A percentile compares a stretch with the other conserved stretches of the same genome.
These are phyloP conservation scores for Adela reaumurella DNA, from an alignment of 2,888 invertebrate genomes.

Conservation along the genomic window DNA sequence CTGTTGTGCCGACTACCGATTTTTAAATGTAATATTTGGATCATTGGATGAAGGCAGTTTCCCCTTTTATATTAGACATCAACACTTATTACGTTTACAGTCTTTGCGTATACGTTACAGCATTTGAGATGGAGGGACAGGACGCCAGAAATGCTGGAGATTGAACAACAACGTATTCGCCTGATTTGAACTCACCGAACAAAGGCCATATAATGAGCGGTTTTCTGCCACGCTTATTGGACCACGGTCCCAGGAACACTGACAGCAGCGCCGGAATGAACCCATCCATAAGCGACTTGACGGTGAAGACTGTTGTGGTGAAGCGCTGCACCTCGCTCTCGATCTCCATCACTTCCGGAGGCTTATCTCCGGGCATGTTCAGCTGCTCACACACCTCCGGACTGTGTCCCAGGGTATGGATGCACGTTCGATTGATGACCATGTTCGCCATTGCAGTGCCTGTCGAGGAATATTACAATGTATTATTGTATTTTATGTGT, in stretches of 20 bases:
- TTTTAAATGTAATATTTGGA: too few species aligned
- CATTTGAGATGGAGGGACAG: too few species aligned
- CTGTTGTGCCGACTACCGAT: too few species aligned
- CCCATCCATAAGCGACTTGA: neutral
- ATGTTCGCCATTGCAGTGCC: too few species aligned
- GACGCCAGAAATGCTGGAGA: too few species aligned
- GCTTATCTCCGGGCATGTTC: neutral
- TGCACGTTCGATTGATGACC: neutral
- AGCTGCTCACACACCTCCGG: neutral
- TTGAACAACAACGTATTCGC: too few species aligned
- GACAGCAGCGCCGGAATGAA: constrained; percentile 56
- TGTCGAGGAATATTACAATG: too few species aligned
- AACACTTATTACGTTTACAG: too few species aligned
- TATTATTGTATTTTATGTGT: too few species aligned
- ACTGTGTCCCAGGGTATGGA: neutral
- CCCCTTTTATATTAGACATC: too few species aligned
- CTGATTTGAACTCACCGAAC: neutral
- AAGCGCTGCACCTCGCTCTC: neutral
- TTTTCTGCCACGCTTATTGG: constrained; percentile 62
- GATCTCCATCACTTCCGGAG: neutral
- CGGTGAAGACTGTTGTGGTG: neutral
- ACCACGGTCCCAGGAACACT: constrained; percentile 66
- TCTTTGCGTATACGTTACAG: too few species aligned
- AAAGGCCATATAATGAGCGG: constrained; percentile 26
- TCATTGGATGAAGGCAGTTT: too few species aligned